Evolutionary conservation across 2,888 invertebrate species (phyloP).

Genomic region (Drosophila anomelani): DNA sequence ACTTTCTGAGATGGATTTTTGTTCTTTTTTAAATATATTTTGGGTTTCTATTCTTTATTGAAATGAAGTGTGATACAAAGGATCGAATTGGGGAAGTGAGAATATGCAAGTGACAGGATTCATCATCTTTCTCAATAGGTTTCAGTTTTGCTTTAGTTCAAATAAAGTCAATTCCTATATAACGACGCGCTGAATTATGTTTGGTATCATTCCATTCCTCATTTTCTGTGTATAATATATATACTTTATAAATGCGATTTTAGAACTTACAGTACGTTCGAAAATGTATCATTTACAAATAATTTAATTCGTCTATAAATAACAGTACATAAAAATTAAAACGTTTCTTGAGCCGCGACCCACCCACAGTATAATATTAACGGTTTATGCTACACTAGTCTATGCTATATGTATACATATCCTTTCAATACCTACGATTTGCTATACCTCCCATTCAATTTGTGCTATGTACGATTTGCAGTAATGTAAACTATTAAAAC

Average conservation of each 20-base stretch:
- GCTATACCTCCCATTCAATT: conserved; percentile 60
- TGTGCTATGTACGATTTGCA: conserved; percentile 75
- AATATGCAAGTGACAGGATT: conserved; percentile 31
- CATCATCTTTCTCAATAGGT: conserved; percentile 48
- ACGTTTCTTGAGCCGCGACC: conserved; percentile 68
- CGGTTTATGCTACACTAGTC: conserved; percentile 65
- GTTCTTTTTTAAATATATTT: conserved; percentile 17
- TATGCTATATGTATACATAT: conserved; percentile 58
- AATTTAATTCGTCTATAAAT: conserved; percentile 50
- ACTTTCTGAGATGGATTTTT: conserved; percentile 65
- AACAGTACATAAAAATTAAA: conserved; percentile 75
- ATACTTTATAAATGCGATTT: conserved; percentile 78
- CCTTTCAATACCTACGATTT: conserved; percentile 68
- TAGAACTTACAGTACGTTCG: conserved; percentile 80
- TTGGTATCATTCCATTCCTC: conserved; percentile 24
- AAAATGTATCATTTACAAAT: conserved; percentile 64
- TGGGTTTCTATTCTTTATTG: background rate
- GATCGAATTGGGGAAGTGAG: conserved; percentile 42
- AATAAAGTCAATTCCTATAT: conserved; percentile 77
- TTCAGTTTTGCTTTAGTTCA: conserved; percentile 52
- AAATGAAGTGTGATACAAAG: conserved; percentile 44
- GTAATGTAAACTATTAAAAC: conserved; percentile 72
- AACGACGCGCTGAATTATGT: conserved; percentile 58
- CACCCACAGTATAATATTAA: conserved; percentile 53
- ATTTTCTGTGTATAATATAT: conserved; percentile 53